Base-by-base conservation (phyloP, 1,140 invertebrate species). In the Heliconius himera region DNA sequence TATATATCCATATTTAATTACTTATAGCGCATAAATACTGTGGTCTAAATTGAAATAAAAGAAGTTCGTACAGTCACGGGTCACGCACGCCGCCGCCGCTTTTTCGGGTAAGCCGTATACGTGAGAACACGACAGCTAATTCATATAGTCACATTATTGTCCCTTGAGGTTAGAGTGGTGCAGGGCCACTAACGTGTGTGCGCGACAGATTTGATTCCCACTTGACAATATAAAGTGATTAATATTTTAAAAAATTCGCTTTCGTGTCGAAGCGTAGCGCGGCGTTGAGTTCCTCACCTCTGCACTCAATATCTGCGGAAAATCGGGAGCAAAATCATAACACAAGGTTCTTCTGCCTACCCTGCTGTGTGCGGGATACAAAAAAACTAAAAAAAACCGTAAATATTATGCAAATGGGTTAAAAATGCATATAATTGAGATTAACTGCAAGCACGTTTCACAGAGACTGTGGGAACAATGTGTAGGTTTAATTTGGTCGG, bases 401-500 rank as follows among this genome's bases (percentile, higher is more conserved):
- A 77, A 73, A 72, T 49, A 46, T 74, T 75, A 79, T 75, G 73
- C 20, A 54, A 75, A 54, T 72, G 41, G 46, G 26, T 75, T 74
- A 73, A 78, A 76, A 75, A 71, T 26, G 33, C 36, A 56, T 22
- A 22, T n/a, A 76, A 75, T 75, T 56, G 71, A 75, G 46, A 75
- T 75, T 71, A 72, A 75, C 16, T 74, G n/a, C 26, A 54, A 38
- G 75, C 8, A 1, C 36, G 73, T 18, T 29, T 54, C n/a, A 78
- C 76, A 74, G 56, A 73, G 22, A 74, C 70, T 71, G 72, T 81
- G 60, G 36, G 38, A 38, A 38, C 80, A 56, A 66, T 54, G 60
- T 70, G 78, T 75, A 77, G 75, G 41, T 82, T 82, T 80, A 82
- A 83, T 84, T 85, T 74, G 56, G 79, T 66, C 80, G 81, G 81